These are phyloP conservation scores for Sclerurus mexicanus DNA, from an alignment of 2,113 vertebrate genomes.

Conservation along the genomic window DNA sequence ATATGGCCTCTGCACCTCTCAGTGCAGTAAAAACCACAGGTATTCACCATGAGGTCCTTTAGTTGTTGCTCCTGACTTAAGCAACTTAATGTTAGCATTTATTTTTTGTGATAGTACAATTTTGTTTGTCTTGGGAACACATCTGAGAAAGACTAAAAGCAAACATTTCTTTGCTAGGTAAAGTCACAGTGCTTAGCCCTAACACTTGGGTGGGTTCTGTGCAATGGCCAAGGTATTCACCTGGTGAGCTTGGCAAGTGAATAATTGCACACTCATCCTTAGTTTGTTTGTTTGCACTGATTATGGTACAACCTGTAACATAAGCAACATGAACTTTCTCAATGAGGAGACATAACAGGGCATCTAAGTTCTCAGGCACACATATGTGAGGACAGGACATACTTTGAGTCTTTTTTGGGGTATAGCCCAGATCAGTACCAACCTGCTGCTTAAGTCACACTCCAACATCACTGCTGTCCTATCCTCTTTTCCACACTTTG, in stretches of 20 bases:
- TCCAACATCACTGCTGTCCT: neutral
- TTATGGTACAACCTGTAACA: neutral
- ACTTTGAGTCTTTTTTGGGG: neutral
- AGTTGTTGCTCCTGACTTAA: neutral
- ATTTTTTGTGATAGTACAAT: neutral
- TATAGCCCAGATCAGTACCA: neutral
- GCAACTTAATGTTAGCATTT: neutral
- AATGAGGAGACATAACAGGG: neutral
- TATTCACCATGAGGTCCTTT: neutral
- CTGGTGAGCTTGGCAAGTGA: rapidly evolving
- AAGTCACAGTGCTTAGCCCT: neutral
- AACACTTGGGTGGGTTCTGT: neutral
- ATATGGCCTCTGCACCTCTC: neutral
- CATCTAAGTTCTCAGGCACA: neutral
- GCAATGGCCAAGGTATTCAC: neutral
- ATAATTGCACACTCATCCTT: neutral
- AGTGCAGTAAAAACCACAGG: neutral
- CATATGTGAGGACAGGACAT: neutral
- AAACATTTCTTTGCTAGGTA: neutral
- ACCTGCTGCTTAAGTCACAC: neutral
- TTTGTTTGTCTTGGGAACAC: neutral
- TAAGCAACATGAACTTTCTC: neutral
- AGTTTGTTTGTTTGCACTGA: neutral
- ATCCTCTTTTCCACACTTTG: neutral
- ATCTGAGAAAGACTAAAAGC: neutral